Conservation (phyloP, 1,140 invertebrate species). For the Aphaenogaster ashmeadi region DNA sequence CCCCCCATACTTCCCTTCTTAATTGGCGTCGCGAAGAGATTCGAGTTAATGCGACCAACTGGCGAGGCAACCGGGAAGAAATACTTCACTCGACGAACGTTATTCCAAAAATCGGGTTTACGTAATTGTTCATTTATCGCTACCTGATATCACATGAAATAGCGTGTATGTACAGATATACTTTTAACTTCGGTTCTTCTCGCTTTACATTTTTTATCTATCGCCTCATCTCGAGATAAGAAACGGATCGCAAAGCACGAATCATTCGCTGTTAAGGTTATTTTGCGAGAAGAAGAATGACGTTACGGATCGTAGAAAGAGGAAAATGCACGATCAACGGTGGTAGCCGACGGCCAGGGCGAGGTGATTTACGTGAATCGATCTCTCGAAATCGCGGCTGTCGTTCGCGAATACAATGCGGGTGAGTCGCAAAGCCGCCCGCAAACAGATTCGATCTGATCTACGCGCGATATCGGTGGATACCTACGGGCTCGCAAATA, state of each 20-base stretch:
- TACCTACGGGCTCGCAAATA: conserved; percentile 82
- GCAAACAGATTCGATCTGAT: conserved; percentile 80
- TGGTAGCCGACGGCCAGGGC: conserved; percentile 12
- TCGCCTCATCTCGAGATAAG: neutral
- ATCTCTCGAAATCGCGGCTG: conserved; percentile 64
- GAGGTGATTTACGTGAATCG: conserved; percentile 67
- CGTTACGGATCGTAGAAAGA: neutral
- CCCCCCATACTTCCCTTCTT: conserved; percentile 13
- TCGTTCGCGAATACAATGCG: conserved; percentile 75
- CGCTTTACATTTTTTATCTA: neutral
- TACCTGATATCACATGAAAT: neutral
- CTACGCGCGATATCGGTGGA: conserved; percentile 78
- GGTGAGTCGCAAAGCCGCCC: conserved; percentile 58
- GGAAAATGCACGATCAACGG: neutral
- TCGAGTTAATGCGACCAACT: conserved; percentile 20
- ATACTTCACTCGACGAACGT: neutral
- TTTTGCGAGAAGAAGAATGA: neutral
- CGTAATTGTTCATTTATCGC: neutral
- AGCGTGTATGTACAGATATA: neutral
- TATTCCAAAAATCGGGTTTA: neutral
- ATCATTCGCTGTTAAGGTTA: neutral
- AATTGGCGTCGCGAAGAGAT: conserved; percentile 58
- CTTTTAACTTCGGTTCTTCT: neutral
- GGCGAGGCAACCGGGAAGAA: conserved; percentile 21
- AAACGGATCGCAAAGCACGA: neutral